Evolutionary conservation across 2,113 vertebrate species (phyloP), one percentile per base, ranked within the genome.

Genomic region (Carassius auratus): DNA sequence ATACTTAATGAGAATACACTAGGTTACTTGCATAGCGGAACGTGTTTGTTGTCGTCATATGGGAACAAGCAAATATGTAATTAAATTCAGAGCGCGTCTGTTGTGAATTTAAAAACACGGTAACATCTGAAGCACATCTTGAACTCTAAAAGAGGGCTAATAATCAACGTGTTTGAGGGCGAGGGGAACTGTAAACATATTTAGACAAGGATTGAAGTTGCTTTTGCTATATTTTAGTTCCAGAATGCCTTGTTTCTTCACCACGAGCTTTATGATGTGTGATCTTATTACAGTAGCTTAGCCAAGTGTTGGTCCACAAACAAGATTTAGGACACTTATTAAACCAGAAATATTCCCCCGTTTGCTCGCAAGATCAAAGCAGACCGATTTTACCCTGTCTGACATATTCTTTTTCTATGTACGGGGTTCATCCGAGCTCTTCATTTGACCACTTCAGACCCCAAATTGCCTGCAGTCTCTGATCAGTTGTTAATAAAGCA

Each of bases 1-100:
- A 77, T 17, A 55, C 64, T 64, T 64, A 79, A 50, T 81, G 78
- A 64, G 78, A 66, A 81, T 50, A 1, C 78, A 81, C 66, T 62
- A 81, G 42, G 62, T 48, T 69, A 80, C 59, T 80, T 80, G 59
- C n/a, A 9, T 26, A 48, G 59, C 4, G 8, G n/a, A 80, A 48
- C 23, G 36, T 62, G 78, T 81, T 81, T 66, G 78, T 26, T 66
- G n/a, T 66, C 5, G 23, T 8, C 13, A 42, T 66, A 66, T 48
- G n/a, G 66, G 61, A 81, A 19, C 61, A 55, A 69, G 64, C 42
- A 69, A 52, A 69, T 52, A 26, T 69, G 13, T 61, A 68, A 33
- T 81, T 81, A 19, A 81, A 81, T 66, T 81, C 38, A 66, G 7
- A 66, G 15, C 26, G 8, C 19, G 33, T 6, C 55, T 12, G 19